Percentiles rank a stretch among this genome's conserved stretches.
Evolutionary conservation across 2,888 invertebrate genomes (phyloP).

Genomic region (Lepetodrilus schrolli): DNA sequence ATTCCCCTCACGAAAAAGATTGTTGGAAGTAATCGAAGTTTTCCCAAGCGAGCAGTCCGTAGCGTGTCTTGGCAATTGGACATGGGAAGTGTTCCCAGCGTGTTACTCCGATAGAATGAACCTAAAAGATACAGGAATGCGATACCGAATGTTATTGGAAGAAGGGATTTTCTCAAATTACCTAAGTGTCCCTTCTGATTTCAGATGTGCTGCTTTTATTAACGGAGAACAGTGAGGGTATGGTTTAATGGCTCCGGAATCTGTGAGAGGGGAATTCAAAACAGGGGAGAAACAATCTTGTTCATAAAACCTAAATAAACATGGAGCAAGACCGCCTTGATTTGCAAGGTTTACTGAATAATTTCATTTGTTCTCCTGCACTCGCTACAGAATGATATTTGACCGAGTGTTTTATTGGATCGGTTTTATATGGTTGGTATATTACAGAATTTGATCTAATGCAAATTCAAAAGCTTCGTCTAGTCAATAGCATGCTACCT

Average conservation of each 20-base stretch:
- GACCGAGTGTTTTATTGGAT: neutral
- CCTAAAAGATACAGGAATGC: slow-evolving; percentile 12
- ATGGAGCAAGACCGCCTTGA: neutral
- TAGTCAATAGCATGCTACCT: too few species aligned
- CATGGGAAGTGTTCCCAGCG: neutral
- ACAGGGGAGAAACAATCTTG: slow-evolving; percentile 13
- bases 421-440: neutral
- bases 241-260: neutral
- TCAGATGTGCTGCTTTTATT: neutral
- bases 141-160: slow-evolving; percentile 2
- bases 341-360: neutral
- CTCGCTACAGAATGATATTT: too few species aligned
- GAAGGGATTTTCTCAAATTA: slow-evolving; percentile 16
- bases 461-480: too few species aligned
- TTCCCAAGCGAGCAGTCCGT: slow-evolving; percentile 15
- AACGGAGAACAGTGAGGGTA: neutral
- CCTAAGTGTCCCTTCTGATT: slow-evolving; percentile 15
- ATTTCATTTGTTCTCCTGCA: too few species aligned
- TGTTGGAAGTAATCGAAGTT: slow-evolving; percentile 27
- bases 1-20: slow-evolving; percentile 31
- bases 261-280: neutral
- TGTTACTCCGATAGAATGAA: slow-evolving; percentile 9
- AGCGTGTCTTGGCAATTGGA: slow-evolving; percentile 16
- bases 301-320: slow-evolving; percentile 22
- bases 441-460: neutral